Percentiles rank a stretch among this genome's conserved stretches.
Evolutionary conservation across 2,888 invertebrate species (phyloP).

Genomic region (Drosophila aldrichi): DNA sequence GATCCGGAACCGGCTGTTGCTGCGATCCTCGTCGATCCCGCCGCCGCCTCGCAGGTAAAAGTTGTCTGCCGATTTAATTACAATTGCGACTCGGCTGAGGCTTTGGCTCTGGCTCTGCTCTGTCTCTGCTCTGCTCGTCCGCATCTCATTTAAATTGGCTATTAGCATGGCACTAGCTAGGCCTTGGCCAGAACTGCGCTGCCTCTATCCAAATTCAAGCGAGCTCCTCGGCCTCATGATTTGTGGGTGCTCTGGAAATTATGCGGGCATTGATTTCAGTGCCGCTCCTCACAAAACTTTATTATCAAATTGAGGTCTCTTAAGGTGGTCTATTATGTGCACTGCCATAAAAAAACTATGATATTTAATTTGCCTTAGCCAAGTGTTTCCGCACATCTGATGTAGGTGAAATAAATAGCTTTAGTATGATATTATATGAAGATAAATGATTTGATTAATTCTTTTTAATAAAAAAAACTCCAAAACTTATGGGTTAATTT

Average conservation of each 20-base stretch:
- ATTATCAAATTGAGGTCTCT: conserved; percentile 1
- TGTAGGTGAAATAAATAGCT: too few species aligned
- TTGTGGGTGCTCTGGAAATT: conserved; percentile 56
- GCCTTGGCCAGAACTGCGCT: conserved; percentile 1
- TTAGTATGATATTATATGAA: too few species aligned
- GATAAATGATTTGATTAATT: too few species aligned
- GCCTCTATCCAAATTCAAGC: conserved; percentile 36
- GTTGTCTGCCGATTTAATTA: conserved; percentile 76
- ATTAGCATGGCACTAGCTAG: conserved; percentile 54
- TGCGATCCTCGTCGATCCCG: conserved; percentile 6
- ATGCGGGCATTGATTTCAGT: conserved; percentile 41
- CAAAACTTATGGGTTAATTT: too few species aligned
- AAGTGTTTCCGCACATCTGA: neutral
- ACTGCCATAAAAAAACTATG: conserved; percentile 16
- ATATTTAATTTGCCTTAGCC: neutral
- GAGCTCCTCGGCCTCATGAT: conserved; percentile 31
- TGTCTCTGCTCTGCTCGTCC: conserved; percentile 15
- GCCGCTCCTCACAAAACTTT: conserved; percentile 18
- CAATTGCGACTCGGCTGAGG: conserved; percentile 61
- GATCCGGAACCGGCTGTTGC: conserved; percentile 44
- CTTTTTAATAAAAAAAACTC: too few species aligned
- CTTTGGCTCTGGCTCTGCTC: conserved; percentile 33
- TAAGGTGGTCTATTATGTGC: conserved; percentile 3
- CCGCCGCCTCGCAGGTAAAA: conserved; percentile 39
- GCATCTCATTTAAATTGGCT: conserved; percentile 77